Percentiles rank a stretch among this genome's conserved stretches.
These are phyloP conservation scores for Marronus borbonicus DNA, from an alignment of 2,888 invertebrate genomes.

Conservation along the genomic window DNA sequence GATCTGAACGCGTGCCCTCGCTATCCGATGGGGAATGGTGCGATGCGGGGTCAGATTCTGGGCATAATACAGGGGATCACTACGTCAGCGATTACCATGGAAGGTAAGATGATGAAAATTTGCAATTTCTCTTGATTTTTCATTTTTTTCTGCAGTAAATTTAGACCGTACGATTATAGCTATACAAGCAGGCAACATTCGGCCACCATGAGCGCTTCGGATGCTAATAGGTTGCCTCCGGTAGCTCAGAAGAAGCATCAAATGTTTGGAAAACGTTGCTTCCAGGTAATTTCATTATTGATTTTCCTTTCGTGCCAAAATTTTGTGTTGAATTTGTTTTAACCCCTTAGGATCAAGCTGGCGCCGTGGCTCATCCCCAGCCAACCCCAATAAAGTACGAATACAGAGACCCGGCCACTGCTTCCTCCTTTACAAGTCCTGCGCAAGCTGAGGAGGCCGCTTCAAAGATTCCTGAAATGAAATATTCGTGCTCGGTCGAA, in stretches of 20 bases:
- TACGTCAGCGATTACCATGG: slow-evolving; percentile 83
- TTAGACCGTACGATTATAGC: slow-evolving; percentile 83
- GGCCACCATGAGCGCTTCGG: slow-evolving; percentile 67
- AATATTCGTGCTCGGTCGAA: slow-evolving; percentile 81
- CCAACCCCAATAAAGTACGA: slow-evolving; percentile 74
- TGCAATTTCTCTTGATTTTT: background rate
- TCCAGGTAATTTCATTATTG: slow-evolving; percentile 74
- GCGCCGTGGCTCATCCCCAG: slow-evolving; percentile 60
- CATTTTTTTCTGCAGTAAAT: slow-evolving; percentile 71
- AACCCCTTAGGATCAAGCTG: slow-evolving; percentile 61
- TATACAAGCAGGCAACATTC: slow-evolving; percentile 74
- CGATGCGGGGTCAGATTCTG: slow-evolving; percentile 88
- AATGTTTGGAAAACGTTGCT: slow-evolving; percentile 91
- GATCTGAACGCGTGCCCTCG: slow-evolving; percentile 90
- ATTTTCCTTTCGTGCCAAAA: no score
- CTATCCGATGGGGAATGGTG: slow-evolving; percentile 94
- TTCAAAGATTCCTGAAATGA: slow-evolving; percentile 74
- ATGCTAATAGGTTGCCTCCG: slow-evolving; percentile 74
- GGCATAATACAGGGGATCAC: slow-evolving; percentile 76
- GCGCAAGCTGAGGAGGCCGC: slow-evolving; percentile 70
- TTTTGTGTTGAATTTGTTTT: background rate
- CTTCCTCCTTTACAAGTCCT: slow-evolving; percentile 65
- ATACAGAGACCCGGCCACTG: slow-evolving; percentile 70
- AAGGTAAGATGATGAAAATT: slow-evolving; percentile 67
- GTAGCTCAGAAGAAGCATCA: slow-evolving; percentile 93